A percentile compares a stretch with the other conserved stretches of the same genome.
phyloP scores from a whole-genome alignment of 2,113 vertebrate species.

The Scomber colias region DNA sequence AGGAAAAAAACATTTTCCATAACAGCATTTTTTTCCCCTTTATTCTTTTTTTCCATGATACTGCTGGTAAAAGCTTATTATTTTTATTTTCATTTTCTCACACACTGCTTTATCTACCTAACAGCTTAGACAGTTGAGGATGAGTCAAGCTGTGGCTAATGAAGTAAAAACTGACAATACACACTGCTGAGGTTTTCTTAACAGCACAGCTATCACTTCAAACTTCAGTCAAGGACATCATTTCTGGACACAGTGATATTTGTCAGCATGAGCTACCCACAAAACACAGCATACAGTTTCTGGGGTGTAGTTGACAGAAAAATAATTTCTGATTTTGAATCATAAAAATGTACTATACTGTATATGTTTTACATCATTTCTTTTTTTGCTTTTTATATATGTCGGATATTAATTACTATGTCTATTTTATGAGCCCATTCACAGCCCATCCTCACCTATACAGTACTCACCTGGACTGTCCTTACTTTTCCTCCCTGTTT shows the following conservation, averaged over 20 bases:
- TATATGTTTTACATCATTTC: too few relatives aligned
- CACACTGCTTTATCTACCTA: slow-evolving; percentile 39
- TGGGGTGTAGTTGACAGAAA: slow-evolving; percentile 41
- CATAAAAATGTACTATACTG: too few relatives aligned
- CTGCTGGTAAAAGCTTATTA: slow-evolving; percentile 14
- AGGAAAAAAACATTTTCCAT: slow-evolving; percentile 12
- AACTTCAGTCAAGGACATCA: slow-evolving; percentile 17
- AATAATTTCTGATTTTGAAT: slow-evolving; percentile 30
- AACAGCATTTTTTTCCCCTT: slow-evolving; percentile 3
- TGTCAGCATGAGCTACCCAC: slow-evolving; percentile 33
- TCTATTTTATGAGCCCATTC: too few relatives aligned
- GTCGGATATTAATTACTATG: too few relatives aligned
- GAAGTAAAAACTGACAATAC: slow-evolving; percentile 55
- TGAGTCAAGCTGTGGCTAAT: slow-evolving; percentile 43
- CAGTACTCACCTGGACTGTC: too few relatives aligned
- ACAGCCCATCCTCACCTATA: too few relatives aligned
- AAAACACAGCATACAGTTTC: slow-evolving; percentile 29
- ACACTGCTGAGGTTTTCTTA: slow-evolving; percentile 45
- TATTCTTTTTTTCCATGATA: slow-evolving; percentile 4
- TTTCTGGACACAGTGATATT: slow-evolving; percentile 48
- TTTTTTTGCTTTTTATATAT: too few relatives aligned
- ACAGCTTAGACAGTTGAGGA: slow-evolving; percentile 23
- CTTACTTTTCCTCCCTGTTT: too few relatives aligned
- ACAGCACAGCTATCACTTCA: slow-evolving; percentile 38
- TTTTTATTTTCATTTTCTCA: neutral